phyloP scores from a whole-genome alignment of 1,140 invertebrate species.

The Phthorimaea operculella region DNA sequence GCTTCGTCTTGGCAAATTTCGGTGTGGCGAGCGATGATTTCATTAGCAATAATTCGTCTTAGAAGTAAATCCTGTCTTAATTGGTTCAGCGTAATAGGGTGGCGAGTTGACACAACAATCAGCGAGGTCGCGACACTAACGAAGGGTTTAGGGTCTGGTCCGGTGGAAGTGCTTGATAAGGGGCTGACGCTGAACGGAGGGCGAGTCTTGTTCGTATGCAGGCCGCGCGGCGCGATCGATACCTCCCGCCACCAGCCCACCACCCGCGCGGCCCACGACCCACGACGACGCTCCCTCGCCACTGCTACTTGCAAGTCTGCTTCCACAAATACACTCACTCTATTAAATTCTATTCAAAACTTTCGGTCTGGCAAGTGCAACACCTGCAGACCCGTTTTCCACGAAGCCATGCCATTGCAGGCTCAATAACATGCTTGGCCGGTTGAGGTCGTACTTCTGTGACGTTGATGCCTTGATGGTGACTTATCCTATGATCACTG shows the following conservation, averaged over 20 bases:
- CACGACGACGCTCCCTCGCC: constrained; percentile 20
- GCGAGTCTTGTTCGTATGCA: constrained; percentile 61
- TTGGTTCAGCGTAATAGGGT: neutral
- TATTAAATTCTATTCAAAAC: constrained; percentile 28
- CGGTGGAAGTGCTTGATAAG: constrained; percentile 48
- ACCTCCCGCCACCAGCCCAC: constrained; percentile 54
- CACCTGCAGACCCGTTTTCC: neutral
- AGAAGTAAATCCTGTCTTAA: neutral
- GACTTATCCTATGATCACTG: constrained; percentile 9
- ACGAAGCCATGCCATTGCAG: neutral
- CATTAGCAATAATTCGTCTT: no score
- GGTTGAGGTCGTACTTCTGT: neutral
- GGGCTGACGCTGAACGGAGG: constrained; percentile 51
- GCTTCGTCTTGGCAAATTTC: no score
- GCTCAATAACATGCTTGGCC: neutral
- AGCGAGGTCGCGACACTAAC: constrained; percentile 43
- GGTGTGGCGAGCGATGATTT: no score
- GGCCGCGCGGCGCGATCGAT: constrained; percentile 56
- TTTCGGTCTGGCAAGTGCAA: constrained; percentile 5
- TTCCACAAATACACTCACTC: constrained; percentile 36
- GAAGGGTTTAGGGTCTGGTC: constrained; percentile 44
- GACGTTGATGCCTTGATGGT: neutral
- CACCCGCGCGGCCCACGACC: constrained; percentile 22
- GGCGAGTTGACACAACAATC: constrained; percentile 35
- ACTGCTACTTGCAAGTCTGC: constrained; percentile 34